Evolutionary conservation across 2,888 invertebrate genomes (phyloP).

Genomic region (Drosophila paracracens): DNA sequence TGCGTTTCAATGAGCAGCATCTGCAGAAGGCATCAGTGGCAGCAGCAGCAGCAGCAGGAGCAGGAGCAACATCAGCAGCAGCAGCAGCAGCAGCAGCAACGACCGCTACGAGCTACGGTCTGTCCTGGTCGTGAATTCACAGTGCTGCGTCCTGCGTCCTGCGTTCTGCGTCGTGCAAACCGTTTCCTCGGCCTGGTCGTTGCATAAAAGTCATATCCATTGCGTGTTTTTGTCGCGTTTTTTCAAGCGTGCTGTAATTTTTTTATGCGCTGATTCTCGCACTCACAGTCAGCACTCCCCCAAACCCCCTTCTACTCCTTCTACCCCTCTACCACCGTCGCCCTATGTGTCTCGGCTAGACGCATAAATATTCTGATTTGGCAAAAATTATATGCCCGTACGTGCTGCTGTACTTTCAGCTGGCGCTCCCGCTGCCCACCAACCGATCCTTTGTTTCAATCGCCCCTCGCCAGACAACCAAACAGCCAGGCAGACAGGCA

Average conservation of each 20-base stretch:
- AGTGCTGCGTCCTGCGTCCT: slow-evolving; percentile 12
- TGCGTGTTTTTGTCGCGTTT: slow-evolving; percentile 79
- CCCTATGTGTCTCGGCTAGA: slow-evolving; percentile 64
- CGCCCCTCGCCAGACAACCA: slow-evolving; percentile 5
- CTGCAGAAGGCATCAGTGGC: slow-evolving; percentile 40
- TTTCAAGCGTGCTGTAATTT: slow-evolving; percentile 78
- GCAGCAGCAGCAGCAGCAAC: not conserved
- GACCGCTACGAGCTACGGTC: slow-evolving; percentile 6
- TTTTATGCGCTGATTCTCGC: slow-evolving; percentile 62
- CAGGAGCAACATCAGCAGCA: slow-evolving; percentile 19
- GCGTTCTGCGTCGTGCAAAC: slow-evolving; percentile 19
- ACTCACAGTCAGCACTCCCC: not conserved
- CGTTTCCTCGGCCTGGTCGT: slow-evolving; percentile 47
- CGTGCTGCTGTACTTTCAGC: slow-evolving; percentile 60
- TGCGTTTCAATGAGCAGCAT: slow-evolving; percentile 70
- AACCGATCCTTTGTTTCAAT: slow-evolving; percentile 11
- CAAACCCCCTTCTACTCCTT: slow-evolving; percentile 7
- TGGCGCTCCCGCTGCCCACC: not conserved
- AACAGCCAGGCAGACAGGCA: slow-evolving; percentile 10
- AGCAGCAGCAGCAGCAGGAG: slow-evolving; percentile 10
- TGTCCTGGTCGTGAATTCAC: slow-evolving; percentile 28
- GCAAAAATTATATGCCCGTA: slow-evolving; percentile 80
- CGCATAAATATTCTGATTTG: slow-evolving; percentile 83
- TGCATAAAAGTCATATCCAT: slow-evolving; percentile 80
- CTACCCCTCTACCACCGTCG: not conserved